phyloP scores from a whole-genome alignment of 2,797 vertebrate species.

The Florisuga fusca region DNA sequence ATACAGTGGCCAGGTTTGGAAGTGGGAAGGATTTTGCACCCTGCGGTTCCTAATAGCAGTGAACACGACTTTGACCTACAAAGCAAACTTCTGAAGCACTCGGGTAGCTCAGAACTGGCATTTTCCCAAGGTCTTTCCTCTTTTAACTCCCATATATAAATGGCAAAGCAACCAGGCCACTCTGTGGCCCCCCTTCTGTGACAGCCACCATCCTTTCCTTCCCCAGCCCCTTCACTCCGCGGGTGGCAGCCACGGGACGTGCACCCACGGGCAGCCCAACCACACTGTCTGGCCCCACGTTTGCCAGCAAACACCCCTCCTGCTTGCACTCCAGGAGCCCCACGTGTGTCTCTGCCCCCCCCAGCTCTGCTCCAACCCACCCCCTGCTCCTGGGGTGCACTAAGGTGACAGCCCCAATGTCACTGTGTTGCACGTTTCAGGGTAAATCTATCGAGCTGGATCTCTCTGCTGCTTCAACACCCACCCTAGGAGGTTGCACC shows the following conservation, averaged over 20 bases:
- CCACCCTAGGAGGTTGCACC: neutral
- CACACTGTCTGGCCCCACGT: neutral
- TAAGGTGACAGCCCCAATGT: accelerated
- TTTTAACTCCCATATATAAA: neutral
- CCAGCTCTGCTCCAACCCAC: accelerated
- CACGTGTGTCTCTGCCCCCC: accelerated
- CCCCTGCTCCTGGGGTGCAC: accelerated
- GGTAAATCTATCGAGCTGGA: accelerated
- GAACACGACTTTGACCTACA: neutral
- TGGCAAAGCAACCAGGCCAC: accelerated
- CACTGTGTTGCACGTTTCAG: accelerated
- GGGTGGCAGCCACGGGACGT: neutral
- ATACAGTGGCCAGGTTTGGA: neutral
- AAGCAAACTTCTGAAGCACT: neutral
- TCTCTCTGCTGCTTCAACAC: accelerated
- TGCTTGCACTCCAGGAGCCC: neutral
- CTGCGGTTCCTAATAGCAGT: neutral
- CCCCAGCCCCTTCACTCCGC: accelerated
- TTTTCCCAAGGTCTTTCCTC: neutral
- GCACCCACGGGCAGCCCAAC: accelerated
- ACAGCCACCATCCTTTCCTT: neutral
- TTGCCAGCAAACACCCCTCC: accelerated
- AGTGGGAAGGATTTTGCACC: neutral
- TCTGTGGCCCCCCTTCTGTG: accelerated
- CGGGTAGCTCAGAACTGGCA: neutral